Evolutionary conservation across 1,140 invertebrate species (phyloP).

Genomic region (Cotesia chilonis): DNA sequence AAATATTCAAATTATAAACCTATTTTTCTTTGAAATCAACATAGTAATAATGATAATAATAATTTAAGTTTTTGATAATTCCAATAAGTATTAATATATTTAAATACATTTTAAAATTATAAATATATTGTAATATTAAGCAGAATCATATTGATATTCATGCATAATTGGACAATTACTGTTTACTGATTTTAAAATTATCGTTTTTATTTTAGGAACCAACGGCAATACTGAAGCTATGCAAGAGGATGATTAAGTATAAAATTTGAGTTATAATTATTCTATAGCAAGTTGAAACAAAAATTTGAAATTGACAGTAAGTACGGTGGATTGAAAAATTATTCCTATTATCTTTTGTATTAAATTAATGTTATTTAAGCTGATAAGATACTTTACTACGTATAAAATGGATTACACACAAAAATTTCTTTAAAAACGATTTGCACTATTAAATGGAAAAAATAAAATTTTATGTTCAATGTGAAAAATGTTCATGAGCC

Average conservation of each 20-base stretch:
- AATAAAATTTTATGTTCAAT: background rate
- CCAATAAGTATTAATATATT: no score
- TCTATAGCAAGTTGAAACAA: background rate
- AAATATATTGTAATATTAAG: conserved; percentile 21
- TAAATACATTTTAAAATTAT: no score
- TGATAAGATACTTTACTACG: conserved; percentile 61
- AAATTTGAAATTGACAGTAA: conserved; percentile 38
- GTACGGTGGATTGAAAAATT: conserved; percentile 36
- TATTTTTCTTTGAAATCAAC: no score
- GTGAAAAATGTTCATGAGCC: background rate
- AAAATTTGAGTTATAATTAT: background rate
- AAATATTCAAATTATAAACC: no score
- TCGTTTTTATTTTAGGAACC: conserved; percentile 52
- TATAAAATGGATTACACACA: conserved; percentile 8
- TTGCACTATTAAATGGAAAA: background rate
- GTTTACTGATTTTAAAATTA: conserved; percentile 20
- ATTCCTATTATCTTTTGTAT: conserved; percentile 28
- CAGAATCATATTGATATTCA: conserved; percentile 16
- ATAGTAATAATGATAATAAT: no score
- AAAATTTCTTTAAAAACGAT: background rate
- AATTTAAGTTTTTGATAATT: no score
- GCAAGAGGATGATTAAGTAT: conserved; percentile 61
- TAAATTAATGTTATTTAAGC: conserved; percentile 47
- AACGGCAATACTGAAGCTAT: conserved; percentile 52
- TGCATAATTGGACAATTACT: background rate